Percentiles rank a stretch among this genome's conserved stretches.
Evolutionary conservation across 2,797 vertebrate genomes (phyloP).

Genomic region (Enteromius thamalakanensis): DNA sequence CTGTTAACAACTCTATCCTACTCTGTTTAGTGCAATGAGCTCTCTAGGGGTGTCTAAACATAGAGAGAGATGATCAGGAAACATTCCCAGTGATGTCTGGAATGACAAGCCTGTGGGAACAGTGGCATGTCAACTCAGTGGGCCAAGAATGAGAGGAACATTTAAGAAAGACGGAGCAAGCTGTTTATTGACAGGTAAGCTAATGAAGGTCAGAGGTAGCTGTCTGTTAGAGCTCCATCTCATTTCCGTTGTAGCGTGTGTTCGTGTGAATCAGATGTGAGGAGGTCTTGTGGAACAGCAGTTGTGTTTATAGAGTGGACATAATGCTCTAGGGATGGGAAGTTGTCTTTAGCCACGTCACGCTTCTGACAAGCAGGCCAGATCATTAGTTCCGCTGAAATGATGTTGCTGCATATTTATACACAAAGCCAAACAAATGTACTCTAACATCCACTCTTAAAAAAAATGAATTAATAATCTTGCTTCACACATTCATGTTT

Average conservation of each 20-base stretch:
- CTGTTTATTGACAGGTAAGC: conserved; percentile 51
- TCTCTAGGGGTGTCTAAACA: conserved; percentile 45
- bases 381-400: conserved; percentile 60
- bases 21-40: conserved; percentile 27
- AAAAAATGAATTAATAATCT: neutral
- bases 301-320: conserved; percentile 43
- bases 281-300: conserved; percentile 48
- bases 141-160: conserved; percentile 23
- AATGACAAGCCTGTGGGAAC: conserved; percentile 29
- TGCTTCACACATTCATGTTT: neutral
- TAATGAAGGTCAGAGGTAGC: conserved; percentile 49
- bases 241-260: conserved; percentile 33
- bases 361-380: conserved; percentile 48
- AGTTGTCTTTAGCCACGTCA: conserved; percentile 35
- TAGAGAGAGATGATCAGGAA: conserved; percentile 42
- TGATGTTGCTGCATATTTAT: conserved; percentile 20
- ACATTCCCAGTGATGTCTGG: conserved; percentile 28
- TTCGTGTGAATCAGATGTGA: conserved; percentile 41
- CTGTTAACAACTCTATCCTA: conserved; percentile 42
- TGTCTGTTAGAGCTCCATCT: conserved; percentile 37
- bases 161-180: conserved; percentile 25
- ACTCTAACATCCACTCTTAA: conserved; percentile 5
- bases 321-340: conserved; percentile 34
- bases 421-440: conserved; percentile 15
- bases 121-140: conserved; percentile 42